A percentile compares a stretch with the other conserved stretches of the same genome.
These are phyloP conservation scores for Elaphurus davidianus DNA, from an alignment of 2,113 vertebrate genomes.

Conservation along the genomic window DNA sequence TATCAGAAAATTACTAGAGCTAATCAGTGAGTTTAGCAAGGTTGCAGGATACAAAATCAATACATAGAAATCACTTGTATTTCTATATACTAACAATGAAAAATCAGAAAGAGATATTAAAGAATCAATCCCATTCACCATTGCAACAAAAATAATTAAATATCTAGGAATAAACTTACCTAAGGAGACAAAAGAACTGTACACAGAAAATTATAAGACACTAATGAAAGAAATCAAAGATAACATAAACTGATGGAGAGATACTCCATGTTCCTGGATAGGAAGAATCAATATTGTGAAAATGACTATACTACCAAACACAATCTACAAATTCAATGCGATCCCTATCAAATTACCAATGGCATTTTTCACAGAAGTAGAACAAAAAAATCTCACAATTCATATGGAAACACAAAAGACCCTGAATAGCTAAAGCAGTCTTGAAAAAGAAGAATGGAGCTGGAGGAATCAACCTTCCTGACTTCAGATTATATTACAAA, in stretches of 20 bases:
- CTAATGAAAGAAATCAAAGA: not conserved
- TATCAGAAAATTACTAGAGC: not conserved
- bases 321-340: not conserved
- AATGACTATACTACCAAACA: not conserved
- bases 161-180: not conserved
- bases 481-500: not conserved
- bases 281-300: not conserved
- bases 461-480: not conserved
- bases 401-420: not conserved
- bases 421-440: not conserved
- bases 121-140: not conserved
- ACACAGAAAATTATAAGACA: not conserved
- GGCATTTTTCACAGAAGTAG: not conserved
- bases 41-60: not conserved
- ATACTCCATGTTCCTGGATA: not conserved
- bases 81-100: not conserved
- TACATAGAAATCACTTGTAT: not conserved
- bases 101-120: not conserved
- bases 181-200: not conserved
- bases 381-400: not conserved
- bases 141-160: not conserved
- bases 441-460: not conserved
- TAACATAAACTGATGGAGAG: not conserved
- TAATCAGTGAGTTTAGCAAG: not conserved
- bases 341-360: not conserved